Percentiles rank a stretch among this genome's conserved stretches.
Evolutionary conservation across 2,888 invertebrate genomes (phyloP).

Genomic region (Acronicta aceris): DNA sequence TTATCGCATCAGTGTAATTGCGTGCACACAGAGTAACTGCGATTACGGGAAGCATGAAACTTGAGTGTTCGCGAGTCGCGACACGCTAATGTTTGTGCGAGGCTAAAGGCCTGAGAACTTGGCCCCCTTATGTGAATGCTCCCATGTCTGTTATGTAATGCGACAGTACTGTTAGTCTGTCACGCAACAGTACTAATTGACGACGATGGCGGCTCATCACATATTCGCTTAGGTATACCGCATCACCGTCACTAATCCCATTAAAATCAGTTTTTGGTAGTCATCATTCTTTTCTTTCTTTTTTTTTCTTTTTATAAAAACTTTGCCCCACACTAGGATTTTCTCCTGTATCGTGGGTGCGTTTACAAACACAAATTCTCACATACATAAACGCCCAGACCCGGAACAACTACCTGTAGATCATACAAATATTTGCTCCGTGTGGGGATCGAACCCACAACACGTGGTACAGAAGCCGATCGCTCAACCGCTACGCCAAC

Average conservation of each 20-base stretch:
- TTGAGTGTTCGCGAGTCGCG: conserved; percentile 68
- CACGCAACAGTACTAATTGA: conserved; percentile 82
- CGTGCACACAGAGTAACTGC: conserved; percentile 65
- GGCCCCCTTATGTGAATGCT: conserved; percentile 75
- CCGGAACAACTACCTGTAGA: too few relatives aligned
- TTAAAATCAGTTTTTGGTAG: conserved; percentile 62
- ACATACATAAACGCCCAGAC: too few relatives aligned
- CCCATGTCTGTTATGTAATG: conserved; percentile 82
- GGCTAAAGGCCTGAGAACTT: conserved; percentile 75
- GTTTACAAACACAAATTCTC: too few relatives aligned
- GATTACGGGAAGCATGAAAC: conserved; percentile 74
- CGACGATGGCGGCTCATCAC: conserved; percentile 57
- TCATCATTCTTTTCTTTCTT: too few relatives aligned
- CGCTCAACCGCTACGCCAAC: too few relatives aligned
- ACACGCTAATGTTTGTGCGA: conserved; percentile 68
- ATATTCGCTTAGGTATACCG: too few relatives aligned
- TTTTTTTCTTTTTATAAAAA: too few relatives aligned
- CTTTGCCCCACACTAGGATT: too few relatives aligned
- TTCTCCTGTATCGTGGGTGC: too few relatives aligned
- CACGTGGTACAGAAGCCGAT: too few relatives aligned
- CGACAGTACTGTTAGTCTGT: conserved; percentile 79
- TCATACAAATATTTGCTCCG: too few relatives aligned
- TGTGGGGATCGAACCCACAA: too few relatives aligned
- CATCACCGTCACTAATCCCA: conserved; percentile 67
- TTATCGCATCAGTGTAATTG: conserved; percentile 74